Evolutionary conservation across 2,113 vertebrate species (phyloP).

Genomic region (Vimba vimba): DNA sequence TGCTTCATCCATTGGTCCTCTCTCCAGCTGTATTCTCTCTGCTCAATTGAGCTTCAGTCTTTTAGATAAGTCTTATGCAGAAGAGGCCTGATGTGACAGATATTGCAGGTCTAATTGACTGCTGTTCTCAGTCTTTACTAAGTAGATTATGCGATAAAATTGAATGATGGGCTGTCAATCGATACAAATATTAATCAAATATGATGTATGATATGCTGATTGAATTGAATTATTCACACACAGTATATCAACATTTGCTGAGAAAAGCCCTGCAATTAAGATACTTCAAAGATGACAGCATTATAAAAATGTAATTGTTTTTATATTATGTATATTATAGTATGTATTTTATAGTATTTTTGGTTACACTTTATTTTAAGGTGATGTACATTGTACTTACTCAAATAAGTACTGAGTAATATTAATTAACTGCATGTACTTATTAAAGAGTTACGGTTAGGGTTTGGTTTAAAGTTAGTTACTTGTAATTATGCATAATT

Average conservation of each 20-base stretch:
- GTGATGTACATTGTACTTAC: too few relatives aligned
- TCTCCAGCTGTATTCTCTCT: slow-evolving; percentile 48
- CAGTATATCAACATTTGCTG: neutral
- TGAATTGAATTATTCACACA: neutral
- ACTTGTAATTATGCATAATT: too few relatives aligned
- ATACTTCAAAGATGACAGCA: neutral
- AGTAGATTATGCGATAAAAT: neutral
- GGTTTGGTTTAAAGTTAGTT: too few relatives aligned
- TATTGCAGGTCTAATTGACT: neutral
- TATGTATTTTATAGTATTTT: too few relatives aligned
- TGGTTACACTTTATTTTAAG: too few relatives aligned
- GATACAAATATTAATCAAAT: neutral
- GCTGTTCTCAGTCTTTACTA: neutral
- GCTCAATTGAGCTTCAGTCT: slow-evolving; percentile 42
- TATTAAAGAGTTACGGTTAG: too few relatives aligned
- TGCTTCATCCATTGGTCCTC: slow-evolving; percentile 27
- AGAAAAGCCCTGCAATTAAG: neutral
- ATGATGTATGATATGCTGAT: neutral
- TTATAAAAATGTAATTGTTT: too few relatives aligned
- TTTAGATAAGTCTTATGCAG: slow-evolving; percentile 22
- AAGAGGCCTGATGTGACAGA: neutral
- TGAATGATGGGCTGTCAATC: neutral
- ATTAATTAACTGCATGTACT: too few relatives aligned
- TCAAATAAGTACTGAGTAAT: too few relatives aligned
- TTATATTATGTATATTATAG: too few relatives aligned